Evolutionary conservation across 2,888 invertebrate genomes (phyloP).

Genomic region (Brachyptera risi): DNA sequence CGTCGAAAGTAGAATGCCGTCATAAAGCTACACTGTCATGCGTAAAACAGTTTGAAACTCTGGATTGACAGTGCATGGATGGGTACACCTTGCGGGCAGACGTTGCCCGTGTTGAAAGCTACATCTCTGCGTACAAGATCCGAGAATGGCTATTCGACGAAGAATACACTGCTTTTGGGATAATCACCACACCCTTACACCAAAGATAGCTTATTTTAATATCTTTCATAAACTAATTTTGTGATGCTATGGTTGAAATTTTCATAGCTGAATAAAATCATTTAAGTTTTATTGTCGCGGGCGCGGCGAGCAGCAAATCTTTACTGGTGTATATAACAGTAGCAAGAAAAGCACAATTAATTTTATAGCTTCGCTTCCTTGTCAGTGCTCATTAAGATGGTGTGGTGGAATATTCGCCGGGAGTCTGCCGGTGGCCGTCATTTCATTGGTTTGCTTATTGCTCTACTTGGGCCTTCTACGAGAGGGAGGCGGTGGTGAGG

Average conservation of each 20-base stretch:
- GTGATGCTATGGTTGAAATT: conserved; percentile 30
- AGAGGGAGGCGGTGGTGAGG: not conserved
- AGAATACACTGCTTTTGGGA: too few relatives aligned
- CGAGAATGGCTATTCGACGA: conserved; percentile 2
- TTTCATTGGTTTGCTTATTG: not conserved
- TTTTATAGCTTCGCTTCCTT: conserved; percentile 33
- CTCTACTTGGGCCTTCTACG: not conserved
- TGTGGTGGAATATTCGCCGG: not conserved
- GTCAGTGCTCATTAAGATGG: conserved; percentile 33
- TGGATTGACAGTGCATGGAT: too few relatives aligned
- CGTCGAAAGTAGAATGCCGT: too few relatives aligned
- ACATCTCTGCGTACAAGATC: too few relatives aligned
- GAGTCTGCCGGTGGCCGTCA: not conserved
- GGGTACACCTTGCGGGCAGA: too few relatives aligned
- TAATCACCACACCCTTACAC: conserved; percentile 14
- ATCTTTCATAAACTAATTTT: conserved; percentile 35
- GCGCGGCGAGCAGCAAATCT: conserved; percentile 30
- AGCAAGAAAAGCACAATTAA: conserved; percentile 34
- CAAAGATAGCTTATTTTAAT: conserved; percentile 32
- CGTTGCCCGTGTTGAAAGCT: too few relatives aligned
- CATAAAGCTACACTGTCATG: too few relatives aligned
- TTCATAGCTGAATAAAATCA: conserved; percentile 35
- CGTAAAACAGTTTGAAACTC: too few relatives aligned
- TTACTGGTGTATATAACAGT: conserved; percentile 31
- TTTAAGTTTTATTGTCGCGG: conserved; percentile 34